A percentile compares a stretch with the other conserved stretches of the same genome.
Evolutionary conservation across 2,888 invertebrate species (phyloP).

Genomic region (Drepanosiphum platanoidis): DNA sequence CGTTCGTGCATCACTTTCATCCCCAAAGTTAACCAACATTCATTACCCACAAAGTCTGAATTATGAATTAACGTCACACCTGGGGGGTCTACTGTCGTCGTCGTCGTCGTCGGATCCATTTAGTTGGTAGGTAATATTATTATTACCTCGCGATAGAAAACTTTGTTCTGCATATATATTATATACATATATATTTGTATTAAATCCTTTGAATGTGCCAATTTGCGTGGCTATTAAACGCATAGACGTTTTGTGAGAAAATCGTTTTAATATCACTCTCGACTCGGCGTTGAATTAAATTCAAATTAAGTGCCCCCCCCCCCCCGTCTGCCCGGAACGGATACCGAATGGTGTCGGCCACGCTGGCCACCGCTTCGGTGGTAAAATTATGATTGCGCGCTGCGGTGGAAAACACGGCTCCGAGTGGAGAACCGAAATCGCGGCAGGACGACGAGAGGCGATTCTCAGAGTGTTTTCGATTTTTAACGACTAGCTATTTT

Average conservation of each 20-base stretch:
- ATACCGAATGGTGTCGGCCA: too few species aligned
- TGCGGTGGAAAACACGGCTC: too few species aligned
- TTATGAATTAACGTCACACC: conserved; percentile 45
- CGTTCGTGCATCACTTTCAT: conserved; percentile 28
- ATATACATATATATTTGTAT: too few species aligned
- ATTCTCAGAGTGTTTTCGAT: too few species aligned
- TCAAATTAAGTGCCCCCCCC: background rate
- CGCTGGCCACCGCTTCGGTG: too few species aligned
- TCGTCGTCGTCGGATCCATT: conserved; percentile 25
- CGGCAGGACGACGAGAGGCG: too few species aligned
- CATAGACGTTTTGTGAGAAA: background rate
- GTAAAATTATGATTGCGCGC: too few species aligned
- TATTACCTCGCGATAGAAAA: conserved; percentile 30
- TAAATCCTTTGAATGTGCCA: conserved; percentile 19
- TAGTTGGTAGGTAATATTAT: conserved; percentile 39
- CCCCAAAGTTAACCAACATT: conserved; percentile 22
- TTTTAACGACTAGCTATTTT: too few species aligned
- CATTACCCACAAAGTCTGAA: conserved; percentile 40
- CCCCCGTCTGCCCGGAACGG: too few species aligned
- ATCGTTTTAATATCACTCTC: background rate
- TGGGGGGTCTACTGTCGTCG: conserved; percentile 19
- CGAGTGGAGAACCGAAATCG: too few species aligned
- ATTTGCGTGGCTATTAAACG: conserved; percentile 31
- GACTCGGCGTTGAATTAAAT: background rate
- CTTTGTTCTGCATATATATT: conserved; percentile 12